phyloP scores from a whole-genome alignment of 2,797 vertebrate genomes.

The Fringilla coelebs region DNA sequence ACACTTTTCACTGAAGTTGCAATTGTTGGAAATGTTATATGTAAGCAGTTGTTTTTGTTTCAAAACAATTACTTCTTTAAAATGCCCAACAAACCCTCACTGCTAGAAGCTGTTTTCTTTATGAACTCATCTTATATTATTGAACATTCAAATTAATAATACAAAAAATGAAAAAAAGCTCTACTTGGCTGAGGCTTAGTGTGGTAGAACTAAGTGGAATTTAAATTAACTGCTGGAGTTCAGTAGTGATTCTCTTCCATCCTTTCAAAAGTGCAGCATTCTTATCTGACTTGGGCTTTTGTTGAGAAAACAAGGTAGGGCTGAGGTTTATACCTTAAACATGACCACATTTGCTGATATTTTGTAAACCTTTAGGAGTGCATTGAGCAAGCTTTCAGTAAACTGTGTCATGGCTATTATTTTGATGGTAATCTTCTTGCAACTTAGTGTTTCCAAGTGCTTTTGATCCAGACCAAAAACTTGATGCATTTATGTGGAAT shows the following conservation, averaged over 20 bases:
- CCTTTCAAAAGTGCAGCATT: not conserved
- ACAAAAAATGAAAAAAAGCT: not conserved
- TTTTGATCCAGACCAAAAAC: not conserved
- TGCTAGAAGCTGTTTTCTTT: not conserved
- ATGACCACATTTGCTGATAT: not conserved
- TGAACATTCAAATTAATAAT: not conserved
- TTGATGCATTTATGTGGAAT: not conserved
- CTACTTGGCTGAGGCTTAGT: not conserved
- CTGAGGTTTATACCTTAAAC: conserved; percentile 1
- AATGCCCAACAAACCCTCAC: not conserved
- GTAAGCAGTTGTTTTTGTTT: not conserved
- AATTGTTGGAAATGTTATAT: not conserved
- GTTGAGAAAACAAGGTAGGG: not conserved
- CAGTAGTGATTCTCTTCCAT: not conserved
- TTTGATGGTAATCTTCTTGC: not conserved
- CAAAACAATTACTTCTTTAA: not conserved
- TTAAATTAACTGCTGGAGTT: not conserved
- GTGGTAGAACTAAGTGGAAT: not conserved
- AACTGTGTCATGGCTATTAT: not conserved
- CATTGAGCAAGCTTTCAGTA: not conserved
- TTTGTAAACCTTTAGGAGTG: not conserved
- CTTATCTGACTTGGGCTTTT: not conserved
- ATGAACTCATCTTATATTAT: not conserved
- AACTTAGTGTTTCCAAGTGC: not conserved
- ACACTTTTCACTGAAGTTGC: not conserved